Percentiles rank a stretch among this genome's conserved stretches.
These are phyloP conservation scores for Cactoblastis cactorum DNA, from an alignment of 2,888 invertebrate genomes.

Conservation along the genomic window DNA sequence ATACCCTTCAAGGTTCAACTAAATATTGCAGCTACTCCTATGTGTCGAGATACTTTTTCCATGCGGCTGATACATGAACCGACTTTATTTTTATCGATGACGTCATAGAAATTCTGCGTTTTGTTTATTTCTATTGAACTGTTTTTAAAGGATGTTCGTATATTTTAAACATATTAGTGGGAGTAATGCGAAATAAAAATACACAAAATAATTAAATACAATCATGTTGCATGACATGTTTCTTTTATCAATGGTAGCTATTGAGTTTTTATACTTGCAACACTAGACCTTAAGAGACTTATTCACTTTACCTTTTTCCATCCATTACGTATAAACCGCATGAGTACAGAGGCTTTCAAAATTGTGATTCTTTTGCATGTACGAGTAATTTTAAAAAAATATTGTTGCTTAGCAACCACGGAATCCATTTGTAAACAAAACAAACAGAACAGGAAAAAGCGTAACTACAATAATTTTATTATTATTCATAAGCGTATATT, in stretches of 20 bases:
- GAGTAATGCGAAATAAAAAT: too few species aligned
- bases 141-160: neutral
- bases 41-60: conserved; percentile 36
- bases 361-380: neutral
- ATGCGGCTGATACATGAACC: conserved; percentile 40
- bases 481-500: neutral
- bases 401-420: conserved; percentile 45
- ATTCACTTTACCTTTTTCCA: too few species aligned
- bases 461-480: neutral
- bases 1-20: conserved; percentile 47
- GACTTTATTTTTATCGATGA: conserved; percentile 63
- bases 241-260: too few species aligned
- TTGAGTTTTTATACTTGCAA: too few species aligned
- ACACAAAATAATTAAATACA: neutral
- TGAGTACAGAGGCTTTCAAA: too few species aligned
- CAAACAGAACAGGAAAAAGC: conserved; percentile 27
- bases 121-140: conserved; percentile 28
- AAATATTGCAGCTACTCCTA: conserved; percentile 30
- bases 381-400: neutral
- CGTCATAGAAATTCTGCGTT: conserved; percentile 53
- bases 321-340: too few species aligned
- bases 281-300: too few species aligned
- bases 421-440: conserved; percentile 29
- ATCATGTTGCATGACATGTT: too few species aligned
- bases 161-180: too few species aligned